Conservation (phyloP, 2,888 invertebrate species). For the Tenthredo livida region DNA sequence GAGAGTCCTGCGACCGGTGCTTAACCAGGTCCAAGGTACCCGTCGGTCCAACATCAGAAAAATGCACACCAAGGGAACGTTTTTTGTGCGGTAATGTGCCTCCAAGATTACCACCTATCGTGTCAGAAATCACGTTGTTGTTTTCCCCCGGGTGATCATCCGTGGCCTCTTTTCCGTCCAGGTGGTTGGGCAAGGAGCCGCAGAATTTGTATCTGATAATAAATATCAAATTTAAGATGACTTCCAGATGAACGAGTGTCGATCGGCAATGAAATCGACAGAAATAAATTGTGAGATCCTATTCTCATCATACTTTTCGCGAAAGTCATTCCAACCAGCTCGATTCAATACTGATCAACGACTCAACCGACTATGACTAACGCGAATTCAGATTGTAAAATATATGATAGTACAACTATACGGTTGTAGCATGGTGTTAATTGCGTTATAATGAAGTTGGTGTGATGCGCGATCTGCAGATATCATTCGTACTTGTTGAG, state of each 20-base stretch:
- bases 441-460: neutral
- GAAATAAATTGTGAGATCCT: neutral
- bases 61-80: slow-evolving; percentile 70
- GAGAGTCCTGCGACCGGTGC: slow-evolving; percentile 74
- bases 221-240: slow-evolving; percentile 30
- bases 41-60: slow-evolving; percentile 70
- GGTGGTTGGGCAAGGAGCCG: slow-evolving; percentile 85
- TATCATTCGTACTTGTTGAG: slow-evolving; percentile 7
- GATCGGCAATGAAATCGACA: neutral
- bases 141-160: slow-evolving; percentile 80
- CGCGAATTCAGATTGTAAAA: neutral
- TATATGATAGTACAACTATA: neutral
- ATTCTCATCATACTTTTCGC: neutral
- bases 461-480: slow-evolving; percentile 14
- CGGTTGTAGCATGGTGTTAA: neutral
- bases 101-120: slow-evolving; percentile 72
- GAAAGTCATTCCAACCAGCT: neutral
- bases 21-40: slow-evolving; percentile 72
- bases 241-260: neutral
- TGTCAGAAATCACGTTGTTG: slow-evolving; percentile 78
- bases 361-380: neutral
- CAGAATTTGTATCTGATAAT: slow-evolving; percentile 78
- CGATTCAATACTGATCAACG: neutral
- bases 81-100: slow-evolving; percentile 76
- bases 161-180: slow-evolving; percentile 81